Evolutionary conservation across 2,888 invertebrate genomes (phyloP), one percentile per base, ranked within the genome.

Genomic region (Melanchra persicariae): DNA sequence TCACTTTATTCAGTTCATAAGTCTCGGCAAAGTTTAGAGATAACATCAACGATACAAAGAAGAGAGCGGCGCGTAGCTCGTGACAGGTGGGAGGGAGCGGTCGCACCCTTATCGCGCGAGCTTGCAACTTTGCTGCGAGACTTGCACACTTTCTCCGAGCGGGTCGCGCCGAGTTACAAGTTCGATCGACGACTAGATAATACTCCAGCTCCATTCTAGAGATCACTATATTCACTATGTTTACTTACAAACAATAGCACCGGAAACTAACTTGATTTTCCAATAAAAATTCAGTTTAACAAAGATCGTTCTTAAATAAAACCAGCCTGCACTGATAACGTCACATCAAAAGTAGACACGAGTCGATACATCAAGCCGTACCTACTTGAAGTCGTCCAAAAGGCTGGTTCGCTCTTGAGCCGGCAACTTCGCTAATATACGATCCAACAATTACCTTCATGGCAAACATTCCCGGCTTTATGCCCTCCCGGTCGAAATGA

Each of bases 1-100:
- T 87, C 88, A 87, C 86, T 88, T 88, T 89, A 88, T 88, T 89
- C 87, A 88, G 89, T 90, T 90, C 88, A 88, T 88, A 89, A 91
- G 89, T 89, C 89, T 85, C 80, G 59, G 76, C 79, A 83, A 93
- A 93, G 90, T 92, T 92, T 85, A 76, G 65, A 88, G 92, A 93
- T 93, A 92, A 88, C 87, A 93, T 93, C 92, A 87, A 67, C 71
- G 85, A 82, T 84, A 90, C 90, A 91, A 90, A 89, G 90, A 88
- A 87, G 87, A 83, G 84, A 87, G 86, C 73, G 84, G 83, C 85
- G 82, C 81, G 85, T 85, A 86, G 85, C 86, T 85, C 62, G 78
- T 86, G 90, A 87, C 91, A 91, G 89, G 90, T 89, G 83, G 85
- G 87, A n/a, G 85, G 85, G 87, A 84, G 84, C 77, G 81, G 76